Evolutionary conservation across 2,113 vertebrate species (phyloP), one percentile per base, ranked within the genome.

Genomic region (Sander lucioperca): DNA sequence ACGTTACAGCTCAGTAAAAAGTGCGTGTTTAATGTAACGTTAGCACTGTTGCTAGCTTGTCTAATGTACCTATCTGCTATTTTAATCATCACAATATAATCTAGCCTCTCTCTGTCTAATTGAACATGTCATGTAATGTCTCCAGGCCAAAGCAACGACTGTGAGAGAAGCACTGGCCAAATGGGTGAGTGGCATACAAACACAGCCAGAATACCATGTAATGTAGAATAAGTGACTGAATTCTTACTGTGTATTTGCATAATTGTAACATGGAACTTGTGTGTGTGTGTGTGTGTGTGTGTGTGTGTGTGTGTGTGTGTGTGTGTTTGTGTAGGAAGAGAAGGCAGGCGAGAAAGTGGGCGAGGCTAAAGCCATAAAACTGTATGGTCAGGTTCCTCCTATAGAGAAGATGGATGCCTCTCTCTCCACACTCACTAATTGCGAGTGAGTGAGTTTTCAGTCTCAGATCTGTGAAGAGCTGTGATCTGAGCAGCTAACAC

Each of bases 321-420:
- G 5, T 62, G 6, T 79, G 80, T 61, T 61, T 74, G 21, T 5
- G 10, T 70, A 99, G 98, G 98, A 99, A 95, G 96, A 97, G 88
- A 98, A 96, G 86, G 90, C 93, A 1, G 96, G 96, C 36, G 96
- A 97, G 92, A 99, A 97, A 85, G 95, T 94, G 0, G 93, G 92
- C 0, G 97, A 99, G 66, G 96, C 97, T 58, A 97, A 93, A 90
- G 97, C 96, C 23, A 95, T 99, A 16, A 98, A 97, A 82, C 94
- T 99, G n/a, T 99, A 97, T 0, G 96, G 96, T 80, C 98, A 99
- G 90, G 74, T 97, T 62, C 98, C 98, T 74, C 96, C 98, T 19
- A 95, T 99, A 82, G 98, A 99, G 88, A 99, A 96, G 92, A 97
- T 99, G 97, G 98, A 99, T 74, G 93, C 95, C 0, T 97, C 97